A percentile compares a stretch with the other conserved stretches of the same genome.
Evolutionary conservation across 53 echinoderm and acorn worm genomes (phyloP).

Genomic region (Paracentrotus lividus): DNA sequence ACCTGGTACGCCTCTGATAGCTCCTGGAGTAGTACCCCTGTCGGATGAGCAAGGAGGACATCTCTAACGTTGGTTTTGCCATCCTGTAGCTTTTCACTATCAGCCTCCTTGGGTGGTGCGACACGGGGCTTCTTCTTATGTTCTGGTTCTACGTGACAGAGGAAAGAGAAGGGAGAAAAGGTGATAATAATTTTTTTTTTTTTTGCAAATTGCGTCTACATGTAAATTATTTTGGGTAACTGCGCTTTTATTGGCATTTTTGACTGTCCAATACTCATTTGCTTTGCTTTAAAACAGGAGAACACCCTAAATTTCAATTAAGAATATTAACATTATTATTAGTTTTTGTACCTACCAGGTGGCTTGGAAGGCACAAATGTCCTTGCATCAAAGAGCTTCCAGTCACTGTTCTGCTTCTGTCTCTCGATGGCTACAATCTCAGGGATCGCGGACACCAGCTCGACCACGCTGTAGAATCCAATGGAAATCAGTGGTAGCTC

Average conservation of each 20-base stretch:
- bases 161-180: neutral
- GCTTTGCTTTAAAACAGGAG: no score
- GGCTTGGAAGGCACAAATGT: constrained; percentile 55
- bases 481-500: constrained; percentile 84
- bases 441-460: constrained; percentile 95
- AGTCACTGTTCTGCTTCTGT: constrained; percentile 90
- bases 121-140: constrained; percentile 1
- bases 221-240: no score
- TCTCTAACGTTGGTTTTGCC: constrained; percentile 75
- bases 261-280: no score
- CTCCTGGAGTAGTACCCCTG: constrained; percentile 84
- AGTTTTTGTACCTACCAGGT: neutral
- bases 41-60: constrained; percentile 71
- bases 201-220: no score
- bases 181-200: no score
- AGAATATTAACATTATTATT: neutral
- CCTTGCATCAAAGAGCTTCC: constrained; percentile 94
- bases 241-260: no score
- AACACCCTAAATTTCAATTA: neutral
- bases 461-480: constrained; percentile 97
- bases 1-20: constrained; percentile 82
- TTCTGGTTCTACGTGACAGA: constrained; percentile 35
- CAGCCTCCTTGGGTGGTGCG: neutral
- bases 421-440: constrained; percentile 90
- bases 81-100: constrained; percentile 61